Evolutionary conservation across 1,140 invertebrate genomes (phyloP).

Genomic region (Meteorus sp.): DNA sequence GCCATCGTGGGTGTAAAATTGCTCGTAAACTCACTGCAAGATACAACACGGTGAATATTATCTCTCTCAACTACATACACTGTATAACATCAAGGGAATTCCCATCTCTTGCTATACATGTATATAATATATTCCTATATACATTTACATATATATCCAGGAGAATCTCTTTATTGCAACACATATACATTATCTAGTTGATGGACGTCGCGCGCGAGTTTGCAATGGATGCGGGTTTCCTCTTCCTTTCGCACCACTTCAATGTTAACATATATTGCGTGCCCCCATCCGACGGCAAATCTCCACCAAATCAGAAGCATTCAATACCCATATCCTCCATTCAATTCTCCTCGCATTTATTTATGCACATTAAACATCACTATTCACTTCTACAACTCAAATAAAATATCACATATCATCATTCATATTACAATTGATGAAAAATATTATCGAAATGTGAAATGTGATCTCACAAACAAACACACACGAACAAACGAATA

Average conservation of each 20-base stretch:
- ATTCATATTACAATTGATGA: background rate
- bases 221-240: constrained; percentile 3
- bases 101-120: background rate
- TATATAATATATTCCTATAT: background rate
- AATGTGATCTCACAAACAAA: too few relatives aligned
- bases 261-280: too few relatives aligned
- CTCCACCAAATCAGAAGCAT: background rate
- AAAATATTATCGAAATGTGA: too few relatives aligned
- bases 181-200: background rate
- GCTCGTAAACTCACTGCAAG: constrained; percentile 3
- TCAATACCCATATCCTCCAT: background rate
- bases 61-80: too few relatives aligned
- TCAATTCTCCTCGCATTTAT: background rate
- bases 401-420: background rate
- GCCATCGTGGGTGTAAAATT: constrained; percentile 1
- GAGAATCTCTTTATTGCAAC: constrained; percentile 13
- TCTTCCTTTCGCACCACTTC: background rate
- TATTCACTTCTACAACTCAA: constrained; percentile 1
- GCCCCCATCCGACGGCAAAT: constrained; percentile 11
- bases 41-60: constrained; percentile 3
- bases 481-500: background rate
- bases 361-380: background rate
- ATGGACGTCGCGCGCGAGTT: too few relatives aligned
- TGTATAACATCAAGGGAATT: constrained; percentile 7
- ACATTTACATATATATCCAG: background rate